Percentiles rank a stretch among this genome's conserved stretches.
Evolutionary conservation across 2,797 vertebrate genomes (phyloP).

Genomic region (Myoxocephalus aenaeus): DNA sequence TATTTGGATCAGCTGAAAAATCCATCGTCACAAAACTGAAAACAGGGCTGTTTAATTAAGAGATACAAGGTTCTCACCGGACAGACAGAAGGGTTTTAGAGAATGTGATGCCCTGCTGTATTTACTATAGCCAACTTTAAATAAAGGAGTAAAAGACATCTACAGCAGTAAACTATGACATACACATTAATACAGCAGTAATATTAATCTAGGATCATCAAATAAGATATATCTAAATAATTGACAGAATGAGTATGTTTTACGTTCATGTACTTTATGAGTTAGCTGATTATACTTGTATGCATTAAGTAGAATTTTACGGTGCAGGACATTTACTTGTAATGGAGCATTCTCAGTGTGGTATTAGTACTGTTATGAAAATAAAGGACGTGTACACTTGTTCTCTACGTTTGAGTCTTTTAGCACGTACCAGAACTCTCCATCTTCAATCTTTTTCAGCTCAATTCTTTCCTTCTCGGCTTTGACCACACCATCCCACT

Average conservation of each 20-base stretch:
- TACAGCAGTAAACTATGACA: background rate
- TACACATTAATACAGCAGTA: background rate
- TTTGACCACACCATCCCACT: slow-evolving; percentile 79
- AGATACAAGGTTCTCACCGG: background rate
- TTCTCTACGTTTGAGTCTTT: background rate
- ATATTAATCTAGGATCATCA: background rate
- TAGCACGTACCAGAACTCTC: slow-evolving; percentile 85
- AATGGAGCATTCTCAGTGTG: background rate
- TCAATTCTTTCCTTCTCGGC: slow-evolving; percentile 77
- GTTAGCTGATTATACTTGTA: background rate
- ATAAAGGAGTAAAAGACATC: background rate
- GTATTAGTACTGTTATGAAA: background rate
- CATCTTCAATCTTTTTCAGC: slow-evolving; percentile 81
- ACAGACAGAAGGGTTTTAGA: background rate
- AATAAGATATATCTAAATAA: background rate
- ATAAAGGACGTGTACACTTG: background rate
- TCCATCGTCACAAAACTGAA: background rate
- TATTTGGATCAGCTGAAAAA: background rate
- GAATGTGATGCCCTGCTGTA: background rate
- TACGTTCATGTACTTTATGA: background rate
- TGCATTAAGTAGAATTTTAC: background rate
- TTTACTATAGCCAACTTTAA: background rate
- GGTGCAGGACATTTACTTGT: background rate
- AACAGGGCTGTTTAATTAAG: background rate
- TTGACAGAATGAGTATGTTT: background rate